Percentiles rank a stretch among this genome's conserved stretches.
Evolutionary conservation across 2,888 invertebrate genomes (phyloP).

Genomic region (Melanargia galathea): DNA sequence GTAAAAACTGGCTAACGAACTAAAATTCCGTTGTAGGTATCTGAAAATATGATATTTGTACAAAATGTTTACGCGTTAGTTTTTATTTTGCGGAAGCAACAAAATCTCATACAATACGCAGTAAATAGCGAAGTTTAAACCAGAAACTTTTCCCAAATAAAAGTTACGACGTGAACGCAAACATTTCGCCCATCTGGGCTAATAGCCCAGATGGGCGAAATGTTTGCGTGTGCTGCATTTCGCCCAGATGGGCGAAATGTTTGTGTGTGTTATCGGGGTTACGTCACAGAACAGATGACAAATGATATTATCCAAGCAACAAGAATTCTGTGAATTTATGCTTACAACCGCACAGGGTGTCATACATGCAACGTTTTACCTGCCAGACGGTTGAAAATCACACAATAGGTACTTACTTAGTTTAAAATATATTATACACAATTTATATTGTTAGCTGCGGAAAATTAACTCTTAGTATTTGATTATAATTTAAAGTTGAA

Average conservation of each 20-base stretch:
- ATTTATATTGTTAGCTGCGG: background rate
- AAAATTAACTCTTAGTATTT: background rate
- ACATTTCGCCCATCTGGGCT: constrained; percentile 34
- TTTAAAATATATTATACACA: background rate
- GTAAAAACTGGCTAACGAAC: background rate
- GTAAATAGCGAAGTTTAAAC: constrained; percentile 20
- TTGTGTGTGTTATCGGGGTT: too few relatives aligned
- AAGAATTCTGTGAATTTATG: constrained; percentile 48
- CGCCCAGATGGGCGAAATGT: constrained; percentile 31
- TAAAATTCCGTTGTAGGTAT: background rate
- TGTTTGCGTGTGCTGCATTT: too few relatives aligned
- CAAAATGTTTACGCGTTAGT: constrained; percentile 4
- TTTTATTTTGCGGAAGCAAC: constrained; percentile 14
- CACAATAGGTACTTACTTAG: too few relatives aligned
- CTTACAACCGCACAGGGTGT: constrained; percentile 43
- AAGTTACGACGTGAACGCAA: constrained; percentile 37
- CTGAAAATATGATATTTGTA: constrained; percentile 7
- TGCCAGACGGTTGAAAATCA: background rate
- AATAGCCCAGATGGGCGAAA: too few relatives aligned
- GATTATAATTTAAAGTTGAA: background rate
- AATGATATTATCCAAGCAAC: constrained; percentile 45
- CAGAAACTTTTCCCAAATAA: constrained; percentile 37
- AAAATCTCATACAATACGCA: constrained; percentile 22
- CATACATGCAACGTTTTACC: background rate
- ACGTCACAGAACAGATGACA: constrained; percentile 45